Percentiles rank a stretch among this genome's conserved stretches.
Evolutionary conservation across 2,888 invertebrate genomes (phyloP).

Genomic region (Onchidella celtica): DNA sequence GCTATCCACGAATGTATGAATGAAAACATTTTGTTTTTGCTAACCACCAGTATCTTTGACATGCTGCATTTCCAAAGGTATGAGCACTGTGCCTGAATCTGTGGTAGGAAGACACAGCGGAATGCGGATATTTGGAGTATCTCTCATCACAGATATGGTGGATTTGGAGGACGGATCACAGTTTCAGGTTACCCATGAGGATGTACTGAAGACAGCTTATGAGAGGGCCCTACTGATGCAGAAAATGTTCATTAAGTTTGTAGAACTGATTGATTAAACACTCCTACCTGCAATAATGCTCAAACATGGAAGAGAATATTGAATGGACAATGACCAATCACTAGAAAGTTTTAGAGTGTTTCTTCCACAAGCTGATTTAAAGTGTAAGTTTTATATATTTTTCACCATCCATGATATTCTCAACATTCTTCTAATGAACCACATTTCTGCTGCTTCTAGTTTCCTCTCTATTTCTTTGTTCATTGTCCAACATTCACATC

Average conservation of each 20-base stretch:
- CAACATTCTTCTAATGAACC: too few relatives aligned
- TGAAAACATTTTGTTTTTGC: too few relatives aligned
- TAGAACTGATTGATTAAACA: conserved; percentile 37
- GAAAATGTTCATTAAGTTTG: conserved; percentile 56
- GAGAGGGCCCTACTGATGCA: conserved; percentile 74
- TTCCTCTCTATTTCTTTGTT: too few relatives aligned
- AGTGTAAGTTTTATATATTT: too few relatives aligned
- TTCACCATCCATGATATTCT: too few relatives aligned
- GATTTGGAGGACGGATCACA: conserved; percentile 88
- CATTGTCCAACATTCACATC: too few relatives aligned
- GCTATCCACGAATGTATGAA: too few relatives aligned
- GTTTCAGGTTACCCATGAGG: conserved; percentile 91
- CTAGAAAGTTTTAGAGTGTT: too few relatives aligned
- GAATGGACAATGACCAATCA: background rate
- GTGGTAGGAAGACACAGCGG: conserved; percentile 94
- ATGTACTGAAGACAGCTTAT: conserved; percentile 83
- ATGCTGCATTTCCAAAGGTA: too few relatives aligned
- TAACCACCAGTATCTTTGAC: too few relatives aligned
- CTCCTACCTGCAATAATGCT: background rate
- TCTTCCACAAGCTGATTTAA: too few relatives aligned
- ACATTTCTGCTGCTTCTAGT: too few relatives aligned
- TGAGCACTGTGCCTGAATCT: conserved; percentile 89
- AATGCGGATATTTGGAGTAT: conserved; percentile 89
- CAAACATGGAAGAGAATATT: background rate
- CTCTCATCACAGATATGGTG: conserved; percentile 95